phyloP scores from a whole-genome alignment of 2,113 vertebrate genomes.

The Anarrhichthys ocellatus region DNA sequence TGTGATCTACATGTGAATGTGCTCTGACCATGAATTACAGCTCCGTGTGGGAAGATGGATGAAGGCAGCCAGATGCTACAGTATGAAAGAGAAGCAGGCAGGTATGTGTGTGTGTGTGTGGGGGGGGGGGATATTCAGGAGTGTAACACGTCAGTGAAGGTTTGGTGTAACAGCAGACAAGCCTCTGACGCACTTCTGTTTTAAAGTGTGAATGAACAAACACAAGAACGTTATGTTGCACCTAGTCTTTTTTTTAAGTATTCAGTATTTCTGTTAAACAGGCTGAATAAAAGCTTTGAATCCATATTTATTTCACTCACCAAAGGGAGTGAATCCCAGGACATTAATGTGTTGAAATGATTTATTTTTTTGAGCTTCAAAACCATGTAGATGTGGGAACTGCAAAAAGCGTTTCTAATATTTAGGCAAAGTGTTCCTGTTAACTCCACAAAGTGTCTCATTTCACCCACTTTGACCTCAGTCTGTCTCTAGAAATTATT shows the following conservation, averaged over 20 bases:
- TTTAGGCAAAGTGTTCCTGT: slow-evolving; percentile 7
- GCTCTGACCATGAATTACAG: slow-evolving; percentile 62
- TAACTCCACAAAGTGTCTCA: slow-evolving; percentile 33
- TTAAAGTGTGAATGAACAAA: slow-evolving; percentile 28
- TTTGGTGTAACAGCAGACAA: slow-evolving; percentile 25
- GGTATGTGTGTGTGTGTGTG: slow-evolving; percentile 13
- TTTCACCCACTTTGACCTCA: slow-evolving; percentile 54
- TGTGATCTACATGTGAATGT: slow-evolving; percentile 45
- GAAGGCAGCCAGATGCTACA: slow-evolving; percentile 52
- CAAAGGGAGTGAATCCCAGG: neutral
- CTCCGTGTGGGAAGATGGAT: slow-evolving; percentile 62
- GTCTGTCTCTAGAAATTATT: slow-evolving; percentile 68
- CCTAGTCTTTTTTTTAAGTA: neutral
- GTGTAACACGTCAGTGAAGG: slow-evolving; percentile 15
- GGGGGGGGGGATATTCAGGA: slow-evolving; percentile 35
- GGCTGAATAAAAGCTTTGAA: neutral
- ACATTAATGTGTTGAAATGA: neutral
- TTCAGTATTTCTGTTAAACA: slow-evolving; percentile 1
- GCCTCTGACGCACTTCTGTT: slow-evolving; percentile 37
- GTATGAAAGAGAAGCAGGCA: slow-evolving; percentile 44
- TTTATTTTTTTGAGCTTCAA: neutral
- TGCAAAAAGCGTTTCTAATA: neutral
- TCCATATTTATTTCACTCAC: neutral
- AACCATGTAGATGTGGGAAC: neutral
- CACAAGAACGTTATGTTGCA: neutral